Percentiles rank a stretch among this genome's conserved stretches.
Conservation (phyloP, 2,888 invertebrate species). For the Coelinius sp. region DNA sequence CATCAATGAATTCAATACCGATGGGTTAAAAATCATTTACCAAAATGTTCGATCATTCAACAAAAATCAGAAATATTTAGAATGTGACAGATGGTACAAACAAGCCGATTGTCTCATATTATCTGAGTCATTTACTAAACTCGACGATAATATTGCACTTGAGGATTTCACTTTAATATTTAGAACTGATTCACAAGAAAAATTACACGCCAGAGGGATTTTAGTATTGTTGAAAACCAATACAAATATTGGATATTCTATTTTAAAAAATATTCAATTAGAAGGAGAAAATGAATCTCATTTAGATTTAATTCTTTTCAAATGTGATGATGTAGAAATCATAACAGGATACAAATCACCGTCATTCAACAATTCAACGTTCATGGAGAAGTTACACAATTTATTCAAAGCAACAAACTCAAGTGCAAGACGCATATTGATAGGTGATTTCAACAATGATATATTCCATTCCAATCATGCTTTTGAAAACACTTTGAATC, state of each 20-base stretch:
- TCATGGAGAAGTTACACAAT: neutral
- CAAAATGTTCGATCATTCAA: too few relatives aligned
- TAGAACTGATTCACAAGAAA: neutral
- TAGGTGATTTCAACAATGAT: too few relatives aligned
- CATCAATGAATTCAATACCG: neutral
- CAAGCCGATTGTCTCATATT: too few relatives aligned
- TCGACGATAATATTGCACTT: neutral
- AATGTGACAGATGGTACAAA: too few relatives aligned
- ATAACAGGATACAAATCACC: neutral
- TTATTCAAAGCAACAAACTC: neutral
- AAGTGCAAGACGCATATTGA: neutral
- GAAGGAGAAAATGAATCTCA: neutral
- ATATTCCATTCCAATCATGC: constrained; percentile 13
- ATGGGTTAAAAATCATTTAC: too few relatives aligned
- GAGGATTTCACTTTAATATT: neutral
- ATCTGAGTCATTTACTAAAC: neutral
- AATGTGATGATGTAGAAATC: neutral
- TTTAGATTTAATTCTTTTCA: neutral
- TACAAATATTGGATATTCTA: neutral
- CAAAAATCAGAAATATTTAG: too few relatives aligned
- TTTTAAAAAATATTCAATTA: neutral
- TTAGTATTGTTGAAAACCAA: neutral
- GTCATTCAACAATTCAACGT: neutral
- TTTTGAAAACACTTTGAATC: constrained; percentile 33
- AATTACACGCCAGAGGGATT: neutral